Conservation (phyloP, 2,113 vertebrate species). For the Neomonachus schauinslandi region DNA sequence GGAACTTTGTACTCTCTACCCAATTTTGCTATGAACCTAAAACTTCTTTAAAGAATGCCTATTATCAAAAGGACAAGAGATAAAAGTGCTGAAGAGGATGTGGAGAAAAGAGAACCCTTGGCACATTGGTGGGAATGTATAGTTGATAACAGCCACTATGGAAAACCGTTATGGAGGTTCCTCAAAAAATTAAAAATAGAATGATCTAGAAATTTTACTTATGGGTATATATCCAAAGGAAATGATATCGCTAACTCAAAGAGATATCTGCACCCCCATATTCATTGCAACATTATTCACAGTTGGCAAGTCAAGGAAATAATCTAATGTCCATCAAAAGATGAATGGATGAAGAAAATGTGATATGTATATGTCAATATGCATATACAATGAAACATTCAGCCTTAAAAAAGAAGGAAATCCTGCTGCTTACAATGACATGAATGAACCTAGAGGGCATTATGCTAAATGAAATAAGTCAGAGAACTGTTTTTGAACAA, state of each 20-base stretch:
- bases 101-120: not conserved
- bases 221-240: not conserved
- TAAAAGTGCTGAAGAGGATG: not conserved
- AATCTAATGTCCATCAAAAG: not conserved
- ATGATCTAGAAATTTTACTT: not conserved
- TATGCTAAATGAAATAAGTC: not conserved
- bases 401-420: not conserved
- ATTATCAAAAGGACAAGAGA: not conserved
- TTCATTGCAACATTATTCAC: not conserved
- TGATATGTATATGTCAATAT: not conserved
- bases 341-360: not conserved
- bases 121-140: not conserved
- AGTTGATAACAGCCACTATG: not conserved
- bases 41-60: not conserved
- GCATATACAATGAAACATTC: not conserved
- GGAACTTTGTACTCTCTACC: not conserved
- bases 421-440: not conserved
- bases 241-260: not conserved
- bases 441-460: not conserved
- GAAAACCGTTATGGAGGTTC: not conserved
- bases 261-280: not conserved
- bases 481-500: not conserved
- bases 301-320: not conserved
- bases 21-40: slow-evolving; percentile 33
- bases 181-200: not conserved